Conservation (phyloP, 2,113 vertebrate species). For the Calypte anna region DNA sequence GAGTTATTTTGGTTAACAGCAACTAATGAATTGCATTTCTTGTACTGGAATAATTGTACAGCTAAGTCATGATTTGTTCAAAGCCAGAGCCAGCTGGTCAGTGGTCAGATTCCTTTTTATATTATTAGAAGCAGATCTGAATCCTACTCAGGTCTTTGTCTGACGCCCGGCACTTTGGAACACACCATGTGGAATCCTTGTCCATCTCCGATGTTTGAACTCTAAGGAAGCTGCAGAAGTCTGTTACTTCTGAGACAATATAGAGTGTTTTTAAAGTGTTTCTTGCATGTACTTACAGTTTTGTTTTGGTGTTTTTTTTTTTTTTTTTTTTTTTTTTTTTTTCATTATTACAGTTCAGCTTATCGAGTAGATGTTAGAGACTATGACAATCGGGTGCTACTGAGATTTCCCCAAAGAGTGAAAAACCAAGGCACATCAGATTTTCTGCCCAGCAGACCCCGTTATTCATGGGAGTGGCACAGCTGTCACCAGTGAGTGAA, state of each 20-base stretch:
- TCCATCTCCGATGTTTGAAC: background rate
- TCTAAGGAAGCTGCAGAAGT: background rate
- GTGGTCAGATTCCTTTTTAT: background rate
- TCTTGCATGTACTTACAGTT: background rate
- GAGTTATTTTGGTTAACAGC: background rate
- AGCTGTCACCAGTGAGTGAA: conserved; percentile 94
- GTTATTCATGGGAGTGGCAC: conserved; percentile 98
- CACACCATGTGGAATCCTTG: background rate
- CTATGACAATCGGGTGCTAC: conserved; percentile 90
- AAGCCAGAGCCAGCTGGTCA: background rate
- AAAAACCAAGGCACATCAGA: conserved; percentile 97
- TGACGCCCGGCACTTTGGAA: background rate
- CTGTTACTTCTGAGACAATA: background rate
- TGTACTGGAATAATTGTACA: background rate
- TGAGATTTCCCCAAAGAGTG: conserved; percentile 94
- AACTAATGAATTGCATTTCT: background rate
- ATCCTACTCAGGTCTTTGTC: background rate
- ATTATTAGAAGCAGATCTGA: background rate
- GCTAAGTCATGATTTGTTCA: background rate
- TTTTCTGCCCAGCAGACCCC: conserved; percentile 92
- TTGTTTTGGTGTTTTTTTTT: background rate
- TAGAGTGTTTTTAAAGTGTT: background rate
- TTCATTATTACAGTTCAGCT: conserved; percentile 80
- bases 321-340: background rate
- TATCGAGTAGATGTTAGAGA: conserved; percentile 82